Conservation (phyloP, 2,797 vertebrate species). For the Poeciliopsis gracilis region DNA sequence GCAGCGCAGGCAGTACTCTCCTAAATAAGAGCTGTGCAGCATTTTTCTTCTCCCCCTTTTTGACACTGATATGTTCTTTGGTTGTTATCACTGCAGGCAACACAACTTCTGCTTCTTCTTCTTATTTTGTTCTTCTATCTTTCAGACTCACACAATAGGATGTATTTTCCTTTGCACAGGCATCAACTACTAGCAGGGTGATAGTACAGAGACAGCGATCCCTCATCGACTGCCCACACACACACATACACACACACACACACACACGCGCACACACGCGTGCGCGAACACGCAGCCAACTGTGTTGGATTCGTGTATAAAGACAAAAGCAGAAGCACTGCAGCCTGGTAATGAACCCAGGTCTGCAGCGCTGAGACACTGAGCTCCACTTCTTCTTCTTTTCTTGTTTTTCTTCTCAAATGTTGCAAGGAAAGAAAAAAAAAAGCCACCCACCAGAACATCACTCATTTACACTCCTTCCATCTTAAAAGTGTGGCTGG, state of each 20-base stretch:
- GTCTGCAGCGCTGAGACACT: neutral
- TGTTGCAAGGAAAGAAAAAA: neutral
- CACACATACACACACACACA: neutral
- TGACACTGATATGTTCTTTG: neutral
- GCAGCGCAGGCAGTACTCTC: neutral
- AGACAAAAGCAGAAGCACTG: neutral
- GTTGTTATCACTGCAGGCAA: conserved; percentile 5
- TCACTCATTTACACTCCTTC: neutral
- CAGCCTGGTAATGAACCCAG: conserved; percentile 2
- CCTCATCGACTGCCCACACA: conserved; percentile 14
- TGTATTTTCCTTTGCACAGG: neutral
- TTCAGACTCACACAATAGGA: neutral
- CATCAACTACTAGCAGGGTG: neutral
- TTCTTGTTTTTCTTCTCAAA: neutral
- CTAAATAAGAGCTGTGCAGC: neutral
- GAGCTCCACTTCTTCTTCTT: neutral
- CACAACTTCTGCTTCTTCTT: conserved; percentile 11
- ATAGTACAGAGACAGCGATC: conserved; percentile 10
- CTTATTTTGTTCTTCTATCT: neutral
- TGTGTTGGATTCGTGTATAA: conserved; percentile 8
- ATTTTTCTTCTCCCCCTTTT: neutral
- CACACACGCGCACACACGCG: conserved; percentile 1
- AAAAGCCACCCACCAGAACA: conserved; percentile 3
- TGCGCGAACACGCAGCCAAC: neutral
- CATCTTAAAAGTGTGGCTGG: neutral